phyloP scores from a whole-genome alignment of 2,797 vertebrate species.

The Rhinella marina region DNA sequence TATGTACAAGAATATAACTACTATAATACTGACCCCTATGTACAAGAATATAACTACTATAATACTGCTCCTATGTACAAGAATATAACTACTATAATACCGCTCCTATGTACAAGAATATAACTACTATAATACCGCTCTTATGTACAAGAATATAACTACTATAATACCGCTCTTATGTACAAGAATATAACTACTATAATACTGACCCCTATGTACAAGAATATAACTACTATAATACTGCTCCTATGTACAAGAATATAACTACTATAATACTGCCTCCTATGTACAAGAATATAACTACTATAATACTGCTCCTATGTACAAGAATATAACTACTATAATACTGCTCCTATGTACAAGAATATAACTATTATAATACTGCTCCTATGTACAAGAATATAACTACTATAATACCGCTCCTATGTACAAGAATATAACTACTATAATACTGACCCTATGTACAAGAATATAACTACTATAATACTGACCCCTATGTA shows the following conservation, averaged over 20 bases:
- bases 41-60: slow-evolving; percentile 8
- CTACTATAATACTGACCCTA: background rate
- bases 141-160: background rate
- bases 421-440: slow-evolving; percentile 1
- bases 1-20: background rate
- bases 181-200: no score
- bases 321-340: slow-evolving; percentile 4
- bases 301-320: no score
- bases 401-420: slow-evolving; percentile 2
- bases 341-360: background rate
- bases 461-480: background rate
- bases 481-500: background rate
- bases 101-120: background rate
- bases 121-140: no score
- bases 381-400: background rate
- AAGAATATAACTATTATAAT: slow-evolving; percentile 6
- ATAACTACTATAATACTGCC: slow-evolving; percentile 1
- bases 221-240: slow-evolving; percentile 10
- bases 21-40: background rate
- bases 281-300: slow-evolving; percentile 1
- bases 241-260: background rate
- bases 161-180: background rate
- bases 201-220: background rate
- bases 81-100: slow-evolving; percentile 8
- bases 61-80: background rate